Evolutionary conservation across 2,888 invertebrate species (phyloP), one percentile per base, ranked within the genome.

Genomic region (Parnassius orleans): DNA sequence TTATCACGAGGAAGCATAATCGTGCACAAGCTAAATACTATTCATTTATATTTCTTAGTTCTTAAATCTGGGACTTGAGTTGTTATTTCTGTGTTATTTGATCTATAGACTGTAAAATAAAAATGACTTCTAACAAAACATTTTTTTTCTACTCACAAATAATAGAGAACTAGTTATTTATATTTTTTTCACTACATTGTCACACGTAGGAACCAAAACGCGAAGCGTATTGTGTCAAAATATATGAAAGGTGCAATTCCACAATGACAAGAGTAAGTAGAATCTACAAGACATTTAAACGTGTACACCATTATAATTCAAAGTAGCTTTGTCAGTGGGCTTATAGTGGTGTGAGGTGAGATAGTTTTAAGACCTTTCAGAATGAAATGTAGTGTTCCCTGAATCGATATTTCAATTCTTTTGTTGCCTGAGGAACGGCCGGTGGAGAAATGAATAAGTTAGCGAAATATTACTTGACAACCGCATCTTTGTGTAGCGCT

Each of bases 391-490:
- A 63, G 44, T 53, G 63, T 70, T 66, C 65, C 48, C 14, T 63
- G 70, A 73, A 75, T 71, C 72, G 66, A 75, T 73, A 71, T 72
- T 70, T 70, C 71, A 72, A 69, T 69, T 72, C 69, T 72, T 72
- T 72, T 72, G 72, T 72, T 60, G 57, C 43, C 65, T 10, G 61
- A 55, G 53, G 57, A 59, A 53, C 59, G 50, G 44, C 41, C 48
- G 48, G 14, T 14, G 48, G 48, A 48, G 48, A 14, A 48, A 48
- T 48, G 48, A 48, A 48, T 48, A 48, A 48, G 48, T 48, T 54
- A 64, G 51, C 53, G 60, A 51, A 59, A 41, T 55, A 48, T 51
- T 57, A 67, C 67, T 69, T 69, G 67, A 65, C 56, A 44, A 64
- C 53, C 51, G 57, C 57, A 51, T 51, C 50, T 57, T 14, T 19